These are phyloP conservation scores for Callopanchax toddi DNA, from an alignment of 2,113 vertebrate species.

Conservation along the genomic window DNA sequence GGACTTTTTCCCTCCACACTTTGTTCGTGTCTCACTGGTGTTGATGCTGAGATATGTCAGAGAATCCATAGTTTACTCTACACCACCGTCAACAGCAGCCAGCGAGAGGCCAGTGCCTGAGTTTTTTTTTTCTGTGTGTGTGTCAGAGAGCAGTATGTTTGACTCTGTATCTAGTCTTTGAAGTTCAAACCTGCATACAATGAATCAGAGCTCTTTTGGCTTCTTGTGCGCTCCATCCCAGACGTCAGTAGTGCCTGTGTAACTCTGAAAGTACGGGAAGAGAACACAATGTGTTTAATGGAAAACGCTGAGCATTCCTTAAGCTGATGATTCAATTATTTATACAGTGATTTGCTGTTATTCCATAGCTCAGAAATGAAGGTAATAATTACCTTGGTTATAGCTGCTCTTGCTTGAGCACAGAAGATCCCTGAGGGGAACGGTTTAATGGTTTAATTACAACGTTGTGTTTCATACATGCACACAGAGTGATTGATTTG, in stretches of 20 bases:
- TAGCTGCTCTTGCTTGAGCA: constrained; percentile 55
- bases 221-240: constrained; percentile 13
- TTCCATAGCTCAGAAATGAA: constrained; percentile 52
- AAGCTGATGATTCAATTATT: constrained; percentile 57
- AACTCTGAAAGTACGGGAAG: not conserved
- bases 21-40: constrained; percentile 39
- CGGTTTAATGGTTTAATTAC: constrained; percentile 75
- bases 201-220: constrained; percentile 48
- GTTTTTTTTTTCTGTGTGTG: constrained; percentile 35
- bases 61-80: constrained; percentile 55
- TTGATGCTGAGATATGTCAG: constrained; percentile 46
- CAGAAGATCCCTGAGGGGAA: constrained; percentile 67
- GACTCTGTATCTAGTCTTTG: constrained; percentile 50
- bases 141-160: constrained; percentile 33
- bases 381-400: constrained; percentile 65
- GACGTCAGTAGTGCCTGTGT: constrained; percentile 15
- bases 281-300: constrained; percentile 14
- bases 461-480: constrained; percentile 49
- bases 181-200: constrained; percentile 62
- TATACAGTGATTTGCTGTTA: constrained; percentile 53
- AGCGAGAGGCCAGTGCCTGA: constrained; percentile 56
- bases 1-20: constrained; percentile 44
- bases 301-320: constrained; percentile 22
- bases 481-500: constrained; percentile 51
- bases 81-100: constrained; percentile 23